Percentiles rank a stretch among this genome's conserved stretches.
phyloP scores from a whole-genome alignment of 2,113 vertebrate species.

The Plecotus auritus region DNA sequence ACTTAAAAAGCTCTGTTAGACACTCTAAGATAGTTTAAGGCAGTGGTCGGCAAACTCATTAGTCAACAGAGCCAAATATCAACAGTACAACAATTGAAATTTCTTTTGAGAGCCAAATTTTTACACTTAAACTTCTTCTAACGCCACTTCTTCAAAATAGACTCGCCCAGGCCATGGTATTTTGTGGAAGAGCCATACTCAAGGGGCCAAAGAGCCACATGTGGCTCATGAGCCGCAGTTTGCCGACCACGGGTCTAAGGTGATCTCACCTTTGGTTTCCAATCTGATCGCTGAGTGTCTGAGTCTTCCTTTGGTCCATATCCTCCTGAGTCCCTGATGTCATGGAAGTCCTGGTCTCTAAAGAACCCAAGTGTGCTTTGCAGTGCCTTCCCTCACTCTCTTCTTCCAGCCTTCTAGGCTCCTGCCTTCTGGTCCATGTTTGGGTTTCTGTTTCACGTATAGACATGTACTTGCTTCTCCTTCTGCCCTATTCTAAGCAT shows the following conservation, averaged over 20 bases:
- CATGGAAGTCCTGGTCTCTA: not conserved
- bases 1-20: not conserved
- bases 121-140: no score
- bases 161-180: no score
- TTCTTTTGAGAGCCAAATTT: no score
- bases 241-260: no score
- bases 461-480: not conserved
- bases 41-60: no score
- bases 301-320: not conserved
- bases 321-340: not conserved
- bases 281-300: not conserved
- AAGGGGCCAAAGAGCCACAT: no score
- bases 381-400: not conserved
- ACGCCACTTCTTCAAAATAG: no score
- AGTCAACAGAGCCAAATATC: no score
- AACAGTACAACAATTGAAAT: no score
- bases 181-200: no score
- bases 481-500: not conserved
- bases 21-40: no score
- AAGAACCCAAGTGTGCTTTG: not conserved
- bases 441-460: not conserved
- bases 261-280: not conserved
- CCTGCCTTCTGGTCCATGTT: not conserved
- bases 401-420: not conserved
- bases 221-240: no score